These are phyloP conservation scores for Notospermus geniculatus DNA, from an alignment of 1,140 invertebrate genomes.

Conservation along the genomic window DNA sequence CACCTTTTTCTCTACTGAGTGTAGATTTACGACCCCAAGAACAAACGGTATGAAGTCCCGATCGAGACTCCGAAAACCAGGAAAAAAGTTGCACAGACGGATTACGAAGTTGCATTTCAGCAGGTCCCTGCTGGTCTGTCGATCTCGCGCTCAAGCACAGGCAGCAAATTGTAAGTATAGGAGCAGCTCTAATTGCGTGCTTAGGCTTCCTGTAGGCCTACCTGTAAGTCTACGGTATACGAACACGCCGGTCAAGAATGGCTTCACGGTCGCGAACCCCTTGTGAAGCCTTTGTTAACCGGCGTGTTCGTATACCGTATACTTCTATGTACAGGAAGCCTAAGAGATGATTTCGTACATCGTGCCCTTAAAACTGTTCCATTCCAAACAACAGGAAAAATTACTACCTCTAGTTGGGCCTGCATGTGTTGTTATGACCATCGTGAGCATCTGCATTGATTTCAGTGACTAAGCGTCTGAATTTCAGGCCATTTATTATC, in stretches of 20 bases:
- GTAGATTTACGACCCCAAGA: conserved; percentile 12
- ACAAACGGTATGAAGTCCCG: conserved; percentile 9
- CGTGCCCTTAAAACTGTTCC: no score
- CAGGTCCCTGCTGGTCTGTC: background rate
- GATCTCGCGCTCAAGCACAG: background rate
- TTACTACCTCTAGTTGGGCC: background rate
- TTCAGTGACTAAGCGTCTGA: background rate
- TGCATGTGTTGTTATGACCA: background rate
- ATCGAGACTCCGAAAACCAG: conserved; percentile 1
- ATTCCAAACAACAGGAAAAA: no score
- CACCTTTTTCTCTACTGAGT: background rate
- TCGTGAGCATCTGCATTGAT: no score
- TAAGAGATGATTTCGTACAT: no score
- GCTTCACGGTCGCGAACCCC: no score
- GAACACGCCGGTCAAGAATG: no score
- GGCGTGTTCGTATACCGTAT: no score
- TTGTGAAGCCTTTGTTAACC: no score
- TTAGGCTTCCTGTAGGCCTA: no score
- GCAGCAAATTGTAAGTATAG: background rate
- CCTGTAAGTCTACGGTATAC: no score
- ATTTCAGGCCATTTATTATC: background rate
- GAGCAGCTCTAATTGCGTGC: no score
- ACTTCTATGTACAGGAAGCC: no score
- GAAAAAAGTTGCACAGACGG: background rate
- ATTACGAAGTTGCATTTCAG: background rate